A percentile compares a stretch with the other conserved stretches of the same genome.
phyloP scores from a whole-genome alignment of 2,888 invertebrate genomes.

The Drosophila kambysellisi region DNA sequence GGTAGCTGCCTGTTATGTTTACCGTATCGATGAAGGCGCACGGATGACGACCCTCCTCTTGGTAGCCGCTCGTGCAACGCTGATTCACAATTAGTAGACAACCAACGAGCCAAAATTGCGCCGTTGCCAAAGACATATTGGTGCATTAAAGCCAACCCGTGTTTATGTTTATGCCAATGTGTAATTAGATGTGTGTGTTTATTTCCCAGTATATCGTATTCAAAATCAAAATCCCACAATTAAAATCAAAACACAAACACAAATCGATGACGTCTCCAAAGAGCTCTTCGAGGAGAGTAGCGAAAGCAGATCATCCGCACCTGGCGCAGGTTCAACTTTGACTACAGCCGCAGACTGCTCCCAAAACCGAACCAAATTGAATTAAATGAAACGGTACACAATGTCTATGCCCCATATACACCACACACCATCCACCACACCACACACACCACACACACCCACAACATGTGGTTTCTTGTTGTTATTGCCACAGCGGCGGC shows the following conservation, averaged over 20 bases:
- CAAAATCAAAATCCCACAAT: conserved; percentile 6
- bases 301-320: conserved; percentile 48
- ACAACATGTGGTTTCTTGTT: conserved; percentile 2
- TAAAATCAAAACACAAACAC: conserved; percentile 15
- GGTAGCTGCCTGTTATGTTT: conserved; percentile 79
- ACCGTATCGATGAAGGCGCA: conserved; percentile 82
- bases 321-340: conserved; percentile 51
- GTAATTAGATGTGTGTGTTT: conserved; percentile 40
- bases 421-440: neutral
- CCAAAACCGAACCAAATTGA: conserved; percentile 20
- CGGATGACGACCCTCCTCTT: conserved; percentile 72
- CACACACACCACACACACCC: conserved; percentile 16
- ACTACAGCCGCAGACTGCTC: conserved; percentile 26
- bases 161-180: conserved; percentile 49
- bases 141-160: conserved; percentile 3
- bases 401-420: neutral
- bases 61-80: conserved; percentile 36
- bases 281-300: neutral
- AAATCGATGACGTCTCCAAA: conserved; percentile 11
- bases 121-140: conserved; percentile 38
- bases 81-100: conserved; percentile 28
- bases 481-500: conserved; percentile 6
- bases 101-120: conserved; percentile 43
- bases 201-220: conserved; percentile 36
- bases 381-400: conserved; percentile 36